Percentiles rank a stretch among this genome's conserved stretches.
Evolutionary conservation across 1,140 invertebrate genomes (phyloP).

Genomic region (Hermatobates lingyangjiaoensis): DNA sequence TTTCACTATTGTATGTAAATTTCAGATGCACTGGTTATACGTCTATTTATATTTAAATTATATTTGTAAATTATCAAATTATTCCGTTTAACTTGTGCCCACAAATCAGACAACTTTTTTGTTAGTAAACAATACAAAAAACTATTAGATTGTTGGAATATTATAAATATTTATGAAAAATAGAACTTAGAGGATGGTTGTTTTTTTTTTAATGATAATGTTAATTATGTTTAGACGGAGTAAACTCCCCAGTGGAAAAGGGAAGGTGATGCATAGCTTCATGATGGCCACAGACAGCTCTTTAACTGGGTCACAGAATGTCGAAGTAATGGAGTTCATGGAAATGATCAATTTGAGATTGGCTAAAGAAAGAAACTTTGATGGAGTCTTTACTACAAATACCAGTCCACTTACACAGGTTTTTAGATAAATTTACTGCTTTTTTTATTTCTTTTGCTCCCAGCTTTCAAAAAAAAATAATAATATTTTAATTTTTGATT

Average conservation of each 20-base stretch:
- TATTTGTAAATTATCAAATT: too few species aligned
- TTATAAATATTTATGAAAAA: too few species aligned
- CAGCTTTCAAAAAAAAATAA: too few species aligned
- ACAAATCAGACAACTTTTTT: background rate
- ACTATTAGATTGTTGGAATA: too few species aligned
- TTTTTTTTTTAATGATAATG: background rate
- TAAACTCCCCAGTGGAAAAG: conserved; percentile 39
- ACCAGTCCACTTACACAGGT: conserved; percentile 68
- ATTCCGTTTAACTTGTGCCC: background rate
- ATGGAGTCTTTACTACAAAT: conserved; percentile 65
- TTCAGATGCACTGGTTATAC: too few species aligned
- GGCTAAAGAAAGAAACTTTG: conserved; percentile 40
- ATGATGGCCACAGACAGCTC: conserved; percentile 60
- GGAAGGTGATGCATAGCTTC: conserved; percentile 56
- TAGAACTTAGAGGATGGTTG: background rate
- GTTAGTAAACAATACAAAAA: too few species aligned
- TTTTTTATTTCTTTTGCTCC: too few species aligned
- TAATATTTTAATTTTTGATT: too few species aligned
- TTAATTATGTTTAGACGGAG: conserved; percentile 28
- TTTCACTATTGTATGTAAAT: too few species aligned
- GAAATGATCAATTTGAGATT: conserved; percentile 49
- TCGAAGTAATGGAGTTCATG: conserved; percentile 52
- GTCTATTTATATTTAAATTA: too few species aligned
- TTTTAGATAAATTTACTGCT: too few species aligned
- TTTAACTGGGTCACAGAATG: conserved; percentile 47